Conservation (phyloP, 1,140 invertebrate genomes). For the Caenorhabditis briggsae region DNA sequence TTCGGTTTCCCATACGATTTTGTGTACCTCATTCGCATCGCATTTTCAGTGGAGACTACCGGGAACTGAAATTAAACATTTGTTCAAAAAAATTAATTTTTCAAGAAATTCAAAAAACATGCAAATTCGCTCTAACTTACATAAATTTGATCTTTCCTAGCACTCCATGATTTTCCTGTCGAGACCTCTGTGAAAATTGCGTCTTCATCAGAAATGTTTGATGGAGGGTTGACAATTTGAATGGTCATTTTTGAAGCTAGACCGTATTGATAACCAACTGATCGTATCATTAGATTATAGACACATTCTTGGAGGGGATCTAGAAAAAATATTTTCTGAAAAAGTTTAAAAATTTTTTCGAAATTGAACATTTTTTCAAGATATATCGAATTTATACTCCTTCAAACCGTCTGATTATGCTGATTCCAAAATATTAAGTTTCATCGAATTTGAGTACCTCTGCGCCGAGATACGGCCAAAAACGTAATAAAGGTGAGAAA, state of each 20-base stretch:
- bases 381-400: no score
- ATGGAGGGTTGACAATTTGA: constrained; percentile 75
- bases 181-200: constrained; percentile 71
- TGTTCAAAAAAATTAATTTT: no score
- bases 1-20: constrained; percentile 82
- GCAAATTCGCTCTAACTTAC: not conserved
- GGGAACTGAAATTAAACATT: constrained; percentile 90
- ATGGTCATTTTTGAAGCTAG: constrained; percentile 73
- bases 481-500: no score
- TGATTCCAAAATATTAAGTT: no score
- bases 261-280: constrained; percentile 74
- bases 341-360: not conserved
- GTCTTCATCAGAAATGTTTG: constrained; percentile 76
- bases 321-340: no score
- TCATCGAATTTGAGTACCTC: no score
- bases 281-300: constrained; percentile 70
- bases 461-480: no score
- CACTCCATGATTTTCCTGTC: constrained; percentile 78
- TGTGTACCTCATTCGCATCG: constrained; percentile 86
- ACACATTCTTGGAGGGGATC: constrained; percentile 68
- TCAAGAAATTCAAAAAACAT: not conserved
- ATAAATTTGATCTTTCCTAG: constrained; percentile 84
- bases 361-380: not conserved
- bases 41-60: constrained; percentile 86
- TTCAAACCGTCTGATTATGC: no score